Base-by-base conservation (phyloP, 1,140 invertebrate species). In the Drosophila orena region DNA sequence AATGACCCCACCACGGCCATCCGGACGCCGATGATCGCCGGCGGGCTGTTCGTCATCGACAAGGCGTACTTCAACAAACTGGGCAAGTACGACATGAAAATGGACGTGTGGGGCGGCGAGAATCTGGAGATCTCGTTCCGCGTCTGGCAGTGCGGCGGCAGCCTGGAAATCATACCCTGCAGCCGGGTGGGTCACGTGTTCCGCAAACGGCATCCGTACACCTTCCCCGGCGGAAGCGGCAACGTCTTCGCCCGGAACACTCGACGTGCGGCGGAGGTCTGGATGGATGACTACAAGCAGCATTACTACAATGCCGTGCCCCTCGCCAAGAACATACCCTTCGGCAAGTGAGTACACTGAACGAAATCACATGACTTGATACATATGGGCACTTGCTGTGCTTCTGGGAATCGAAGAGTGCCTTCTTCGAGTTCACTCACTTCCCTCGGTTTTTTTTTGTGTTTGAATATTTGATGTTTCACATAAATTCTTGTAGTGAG, bases 61-160 rank as follows among this genome's bases (percentile, higher is more conserved):
- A 96, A 97, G 81, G 93, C 94, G 4, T 99, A 98, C 93, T 99
- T 99, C 93, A 96, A 97, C 77, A 96, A 97, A 89, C 94, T 99
- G 10, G 98, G 98, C 46, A 98, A 98, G 88, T 99, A 99, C 93
- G 98, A 99, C 91, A 98, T 97, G 93, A 97, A 97, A 88, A 98
- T 99, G 97, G 98, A 99, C 91, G 97, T 99, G 8, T 99, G 98
- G 98, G 95, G 94, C 14, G 94, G 94, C 11, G 93, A 94, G 91
- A 94, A 94, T 72, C 74, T 94, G 20, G 94, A 94, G 71, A 94
- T 94, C 52, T 94, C 94, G 0, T 94, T 94, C 77, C 94, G 97
- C 76, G 96, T 98, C n/a, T 98, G 97, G 98, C 98, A 98, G 93
- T 99, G 98, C 90, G 98, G 98, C 4, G 98, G 98, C 15, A 97